Percentiles rank a stretch among this genome's conserved stretches.
Evolutionary conservation across 1,140 invertebrate genomes (phyloP).

Genomic region (Heterodera schachtii): DNA sequence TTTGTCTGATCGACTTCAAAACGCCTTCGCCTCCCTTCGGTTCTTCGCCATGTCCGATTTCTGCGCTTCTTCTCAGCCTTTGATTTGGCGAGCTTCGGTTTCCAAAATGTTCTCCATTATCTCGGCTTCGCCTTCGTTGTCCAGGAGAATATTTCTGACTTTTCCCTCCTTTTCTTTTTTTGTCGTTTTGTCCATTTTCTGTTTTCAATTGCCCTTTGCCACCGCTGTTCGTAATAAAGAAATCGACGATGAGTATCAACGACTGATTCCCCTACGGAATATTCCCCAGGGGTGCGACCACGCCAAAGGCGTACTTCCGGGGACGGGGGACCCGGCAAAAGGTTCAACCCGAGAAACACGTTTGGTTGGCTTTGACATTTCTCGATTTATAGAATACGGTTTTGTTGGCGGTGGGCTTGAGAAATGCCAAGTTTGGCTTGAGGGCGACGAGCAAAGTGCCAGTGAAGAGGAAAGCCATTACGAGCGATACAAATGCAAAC

Average conservation of each 20-base stretch:
- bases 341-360: neutral
- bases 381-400: slow-evolving; percentile 35
- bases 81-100: neutral
- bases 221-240: slow-evolving; percentile 37
- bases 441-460: slow-evolving; percentile 30
- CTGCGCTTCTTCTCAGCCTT: neutral
- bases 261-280: slow-evolving; percentile 44
- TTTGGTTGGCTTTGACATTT: slow-evolving; percentile 12
- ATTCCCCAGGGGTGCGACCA: slow-evolving; percentile 40
- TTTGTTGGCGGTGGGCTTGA: slow-evolving; percentile 48
- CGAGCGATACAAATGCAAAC: slow-evolving; percentile 55
- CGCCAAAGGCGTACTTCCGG: slow-evolving; percentile 23
- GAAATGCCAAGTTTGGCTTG: slow-evolving; percentile 46
- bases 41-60: neutral
- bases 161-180: neutral
- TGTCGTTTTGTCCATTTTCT: neutral
- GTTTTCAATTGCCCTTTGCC: neutral
- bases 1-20: too few species aligned
- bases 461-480: slow-evolving; percentile 47
- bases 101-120: neutral
- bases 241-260: slow-evolving; percentile 52
- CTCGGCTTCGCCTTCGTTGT: neutral
- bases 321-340: slow-evolving; percentile 21
- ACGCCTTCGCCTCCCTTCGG: neutral
- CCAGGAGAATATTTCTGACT: neutral